Conservation (phyloP, 2,888 invertebrate genomes). For the Sminthurinus aureus region DNA sequence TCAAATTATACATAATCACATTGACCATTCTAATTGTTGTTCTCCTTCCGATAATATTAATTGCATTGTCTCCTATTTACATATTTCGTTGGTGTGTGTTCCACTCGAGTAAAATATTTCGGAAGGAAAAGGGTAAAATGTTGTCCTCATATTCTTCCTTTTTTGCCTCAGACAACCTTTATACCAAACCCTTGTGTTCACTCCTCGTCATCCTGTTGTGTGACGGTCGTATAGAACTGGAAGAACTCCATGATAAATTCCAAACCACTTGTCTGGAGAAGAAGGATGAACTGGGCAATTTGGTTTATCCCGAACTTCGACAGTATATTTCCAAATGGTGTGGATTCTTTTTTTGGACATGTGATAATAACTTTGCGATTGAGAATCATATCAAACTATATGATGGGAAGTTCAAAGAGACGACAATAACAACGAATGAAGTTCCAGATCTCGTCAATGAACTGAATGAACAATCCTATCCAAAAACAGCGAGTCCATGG, state of each 20-base stretch:
- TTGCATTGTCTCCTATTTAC: not conserved
- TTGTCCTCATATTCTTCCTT: not conserved
- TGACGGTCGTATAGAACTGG: not conserved
- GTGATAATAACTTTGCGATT: constrained; percentile 1
- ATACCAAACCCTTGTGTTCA: not conserved
- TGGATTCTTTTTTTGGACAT: constrained; percentile 30
- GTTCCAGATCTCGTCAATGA: constrained; percentile 7
- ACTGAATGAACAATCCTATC: constrained; percentile 36
- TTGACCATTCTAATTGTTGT: not conserved
- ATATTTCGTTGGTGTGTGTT: not conserved
- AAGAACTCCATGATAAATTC: not conserved
- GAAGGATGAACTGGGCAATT: not conserved
- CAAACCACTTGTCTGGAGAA: not conserved
- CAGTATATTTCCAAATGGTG: constrained; percentile 15
- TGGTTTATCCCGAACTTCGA: constrained; percentile 24
- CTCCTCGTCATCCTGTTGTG: not conserved
- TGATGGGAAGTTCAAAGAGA: constrained; percentile 1
- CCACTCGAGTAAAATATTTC: not conserved
- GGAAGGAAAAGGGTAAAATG: not conserved
- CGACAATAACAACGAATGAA: not conserved
- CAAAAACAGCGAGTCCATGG: constrained; percentile 50
- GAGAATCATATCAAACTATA: constrained; percentile 17
- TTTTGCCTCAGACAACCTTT: not conserved
- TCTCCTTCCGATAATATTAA: not conserved
- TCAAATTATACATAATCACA: not conserved